Evolutionary conservation across 2,888 invertebrate species (phyloP).

Genomic region (Leptothorax acervorum): DNA sequence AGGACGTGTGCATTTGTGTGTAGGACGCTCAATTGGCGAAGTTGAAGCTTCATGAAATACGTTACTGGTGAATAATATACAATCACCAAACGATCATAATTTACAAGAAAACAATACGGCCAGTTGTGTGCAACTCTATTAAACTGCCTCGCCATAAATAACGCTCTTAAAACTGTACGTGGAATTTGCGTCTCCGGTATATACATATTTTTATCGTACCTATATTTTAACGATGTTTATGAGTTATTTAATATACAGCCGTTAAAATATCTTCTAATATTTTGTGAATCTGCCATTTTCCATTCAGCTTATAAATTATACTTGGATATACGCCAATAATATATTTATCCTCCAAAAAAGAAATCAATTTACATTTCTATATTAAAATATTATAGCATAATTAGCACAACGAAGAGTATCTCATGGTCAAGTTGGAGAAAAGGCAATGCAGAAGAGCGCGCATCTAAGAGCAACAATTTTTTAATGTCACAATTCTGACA

Average conservation of each 20-base stretch:
- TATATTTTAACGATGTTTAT: background rate
- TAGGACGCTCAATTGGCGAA: background rate
- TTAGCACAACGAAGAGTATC: background rate
- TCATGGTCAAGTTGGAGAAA: background rate
- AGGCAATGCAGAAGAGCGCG: background rate
- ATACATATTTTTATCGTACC: background rate
- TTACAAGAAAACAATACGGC: conserved; percentile 28
- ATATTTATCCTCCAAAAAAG: background rate
- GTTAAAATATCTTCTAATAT: background rate
- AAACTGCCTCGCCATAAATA: conserved; percentile 21
- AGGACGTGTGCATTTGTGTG: conserved; percentile 11
- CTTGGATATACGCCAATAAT: background rate
- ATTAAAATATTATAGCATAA: background rate
- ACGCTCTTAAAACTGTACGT: conserved; percentile 7
- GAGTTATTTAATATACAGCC: background rate
- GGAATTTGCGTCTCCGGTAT: conserved; percentile 5
- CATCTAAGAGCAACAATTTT: background rate
- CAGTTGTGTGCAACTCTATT: conserved; percentile 2
- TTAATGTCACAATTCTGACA: background rate
- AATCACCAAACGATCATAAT: conserved; percentile 30
- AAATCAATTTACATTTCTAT: background rate
- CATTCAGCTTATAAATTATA: background rate
- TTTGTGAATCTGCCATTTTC: background rate
- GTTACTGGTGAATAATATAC: background rate
- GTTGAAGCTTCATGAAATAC: conserved; percentile 21